Evolutionary conservation across 1,140 invertebrate genomes (phyloP), one percentile per base, ranked within the genome.

Genomic region (Zaprionus davidi): DNA sequence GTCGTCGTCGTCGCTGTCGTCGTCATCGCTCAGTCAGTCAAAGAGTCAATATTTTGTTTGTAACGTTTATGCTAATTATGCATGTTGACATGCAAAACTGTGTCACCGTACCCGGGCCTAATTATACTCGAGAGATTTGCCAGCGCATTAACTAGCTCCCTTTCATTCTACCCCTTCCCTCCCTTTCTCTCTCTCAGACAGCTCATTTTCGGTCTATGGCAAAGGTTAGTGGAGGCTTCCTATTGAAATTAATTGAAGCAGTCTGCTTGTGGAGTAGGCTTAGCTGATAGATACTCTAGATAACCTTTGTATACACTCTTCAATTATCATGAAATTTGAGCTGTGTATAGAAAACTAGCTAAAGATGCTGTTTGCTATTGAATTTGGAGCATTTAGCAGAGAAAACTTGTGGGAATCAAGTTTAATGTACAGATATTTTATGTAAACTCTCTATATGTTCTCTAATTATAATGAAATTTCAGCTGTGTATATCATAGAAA

Each of bases 21-120:
- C 41, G 2, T 44, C 41, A n/a, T n/a, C 38, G 28, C 34, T 59
- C 12, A 66, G 55, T 62, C 70, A 62, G 70, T 72, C 62, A 72
- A 70, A 75, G 70, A 88, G 81, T 84, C 85, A 81, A 90, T 90
- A 87, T 84, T 88, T 88, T 76, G 73, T 78, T 81, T 70, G 78
- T 78, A 76, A 81, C 75, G 69, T 82, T 81, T 81, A 84, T 90
- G 78, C 85, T 88, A 88, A 90, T 88, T 90, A 88, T 90, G 84
- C 81, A 80, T 87, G 83, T 82, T 86, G 83, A 82, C 83, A 71
- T 73, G 77, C 53, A 67, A 81, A 83, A 86, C 81, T 88, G 69
- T 78, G 83, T 74, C 83, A 78, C 70, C 69, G 72, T 71, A 71
- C 49, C 34, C 44, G 72, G 59, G 44, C 82, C 82, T 85, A 86